Conservation (phyloP, 2,797 vertebrate species). For the Danio tinwini region DNA sequence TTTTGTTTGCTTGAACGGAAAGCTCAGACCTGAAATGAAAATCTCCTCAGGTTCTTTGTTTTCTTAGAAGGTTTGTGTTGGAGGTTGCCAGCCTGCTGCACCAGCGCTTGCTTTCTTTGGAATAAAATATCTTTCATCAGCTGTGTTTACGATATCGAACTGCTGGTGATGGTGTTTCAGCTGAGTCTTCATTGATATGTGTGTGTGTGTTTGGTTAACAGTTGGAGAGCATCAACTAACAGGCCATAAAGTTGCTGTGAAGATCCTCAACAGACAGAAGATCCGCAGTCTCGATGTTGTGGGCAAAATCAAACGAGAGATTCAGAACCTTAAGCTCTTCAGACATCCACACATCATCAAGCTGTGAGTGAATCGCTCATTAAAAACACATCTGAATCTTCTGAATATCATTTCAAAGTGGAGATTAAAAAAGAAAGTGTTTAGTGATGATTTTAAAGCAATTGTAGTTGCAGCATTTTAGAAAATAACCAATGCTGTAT, state of each 20-base stretch:
- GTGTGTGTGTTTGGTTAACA: conserved; percentile 70
- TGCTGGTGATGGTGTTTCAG: conserved; percentile 50
- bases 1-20: conserved; percentile 49
- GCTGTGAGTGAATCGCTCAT: conserved; percentile 83
- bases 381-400: neutral
- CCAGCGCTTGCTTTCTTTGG: conserved; percentile 49
- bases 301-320: conserved; percentile 98
- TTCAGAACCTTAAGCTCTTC: conserved; percentile 98
- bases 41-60: conserved; percentile 40
- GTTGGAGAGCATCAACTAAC: conserved; percentile 97
- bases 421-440: no score
- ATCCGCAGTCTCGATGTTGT: conserved; percentile 98
- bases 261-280: conserved; percentile 98
- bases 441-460: no score
- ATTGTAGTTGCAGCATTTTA: no score
- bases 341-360: conserved; percentile 99
- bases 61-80: conserved; percentile 41
- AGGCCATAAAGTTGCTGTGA: conserved; percentile 97
- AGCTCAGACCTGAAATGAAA: conserved; percentile 36
- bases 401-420: no score
- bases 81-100: conserved; percentile 23
- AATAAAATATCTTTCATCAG: conserved; percentile 46
- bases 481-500: no score
- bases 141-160: conserved; percentile 45
- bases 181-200: conserved; percentile 44